Conservation (phyloP, 2,888 invertebrate species). For the Blastobasis adustella region DNA sequence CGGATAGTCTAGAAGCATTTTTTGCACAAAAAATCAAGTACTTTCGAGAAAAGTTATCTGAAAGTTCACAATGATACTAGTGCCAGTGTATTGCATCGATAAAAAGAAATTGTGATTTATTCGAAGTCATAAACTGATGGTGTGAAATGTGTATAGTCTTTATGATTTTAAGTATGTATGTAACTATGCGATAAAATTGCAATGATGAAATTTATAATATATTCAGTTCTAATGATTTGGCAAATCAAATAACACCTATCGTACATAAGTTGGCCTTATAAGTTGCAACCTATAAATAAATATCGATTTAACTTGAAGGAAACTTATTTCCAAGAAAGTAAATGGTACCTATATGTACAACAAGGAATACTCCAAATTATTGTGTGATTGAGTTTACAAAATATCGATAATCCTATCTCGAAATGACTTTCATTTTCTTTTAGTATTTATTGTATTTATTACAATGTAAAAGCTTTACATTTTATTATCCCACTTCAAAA, state of each 20-base stretch:
- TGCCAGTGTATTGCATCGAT: slow-evolving; percentile 47
- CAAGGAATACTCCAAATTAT: slow-evolving; percentile 36
- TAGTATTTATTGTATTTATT: slow-evolving; percentile 71
- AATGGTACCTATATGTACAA: slow-evolving; percentile 37
- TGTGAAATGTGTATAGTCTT: slow-evolving; percentile 23
- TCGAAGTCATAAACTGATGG: slow-evolving; percentile 15
- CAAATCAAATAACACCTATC: neutral
- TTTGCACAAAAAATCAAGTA: slow-evolving; percentile 95
- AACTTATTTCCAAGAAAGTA: neutral
- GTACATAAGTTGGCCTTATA: neutral
- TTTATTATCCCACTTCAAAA: slow-evolving; percentile 46
- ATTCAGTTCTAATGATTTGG: neutral
- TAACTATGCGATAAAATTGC: slow-evolving; percentile 60
- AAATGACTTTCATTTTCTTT: slow-evolving; percentile 33
- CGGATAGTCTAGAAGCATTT: slow-evolving; percentile 94
- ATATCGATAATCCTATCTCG: no score
- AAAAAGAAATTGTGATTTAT: slow-evolving; percentile 14
- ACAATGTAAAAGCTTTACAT: slow-evolving; percentile 34
- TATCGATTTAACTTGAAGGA: neutral
- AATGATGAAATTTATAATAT: slow-evolving; percentile 22
- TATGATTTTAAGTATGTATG: slow-evolving; percentile 53
- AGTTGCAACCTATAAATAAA: neutral
- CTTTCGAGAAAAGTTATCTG: slow-evolving; percentile 88
- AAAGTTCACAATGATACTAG: slow-evolving; percentile 69
- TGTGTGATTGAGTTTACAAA: slow-evolving; percentile 30